Base-by-base conservation (phyloP, 2,797 vertebrate species). In the Vultur gryphus region DNA sequence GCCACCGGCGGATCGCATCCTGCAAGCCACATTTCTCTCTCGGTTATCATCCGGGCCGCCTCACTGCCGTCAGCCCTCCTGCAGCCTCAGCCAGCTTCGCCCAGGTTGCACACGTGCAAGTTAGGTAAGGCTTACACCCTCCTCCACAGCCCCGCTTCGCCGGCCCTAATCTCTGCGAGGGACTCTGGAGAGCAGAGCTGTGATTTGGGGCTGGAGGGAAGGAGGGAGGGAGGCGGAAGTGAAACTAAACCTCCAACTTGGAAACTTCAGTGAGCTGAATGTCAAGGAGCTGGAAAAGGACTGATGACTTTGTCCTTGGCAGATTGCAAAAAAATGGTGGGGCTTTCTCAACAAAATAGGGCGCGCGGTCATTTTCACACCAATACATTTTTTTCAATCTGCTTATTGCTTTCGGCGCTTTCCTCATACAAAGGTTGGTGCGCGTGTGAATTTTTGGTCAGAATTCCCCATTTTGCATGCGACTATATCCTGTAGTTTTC, bases 211-310 rank as follows among this genome's bases (percentile, higher is more conserved):
- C 69, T 14, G 33, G 35, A 77, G 21, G 39, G n/a, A 44, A 39
- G 23, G 33, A 70, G 26, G 25, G 58, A 85, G 26, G 6, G 7
- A 88, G 54, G 67, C 7, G 11, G 93, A 95, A 94, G 61, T 3
- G 51, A 87, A 94, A 91, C 92, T 95, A 91, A 95, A 89, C 65
- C 46, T 92, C 85, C 69, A 78, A 3, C 92, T 89, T 71, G 28
- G 84, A 78, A 94, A 69, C 87, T 83, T 67, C 81, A 96, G 97
- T 89, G 92, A 96, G 87, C 76, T 65, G 89, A 95, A 94, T 89
- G 93, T 91, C 91, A 95, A 95, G 78, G 78, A 95, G 92, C 86
- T 92, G 84, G 84, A 71, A 89, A 29, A 92, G 79, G 77, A 87
- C 78, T 25, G 51, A 69, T 67, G 54, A 77, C 72, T 94, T 78